Conservation (phyloP, 2,888 invertebrate species). For the Xanthostigma xanthostigma region DNA sequence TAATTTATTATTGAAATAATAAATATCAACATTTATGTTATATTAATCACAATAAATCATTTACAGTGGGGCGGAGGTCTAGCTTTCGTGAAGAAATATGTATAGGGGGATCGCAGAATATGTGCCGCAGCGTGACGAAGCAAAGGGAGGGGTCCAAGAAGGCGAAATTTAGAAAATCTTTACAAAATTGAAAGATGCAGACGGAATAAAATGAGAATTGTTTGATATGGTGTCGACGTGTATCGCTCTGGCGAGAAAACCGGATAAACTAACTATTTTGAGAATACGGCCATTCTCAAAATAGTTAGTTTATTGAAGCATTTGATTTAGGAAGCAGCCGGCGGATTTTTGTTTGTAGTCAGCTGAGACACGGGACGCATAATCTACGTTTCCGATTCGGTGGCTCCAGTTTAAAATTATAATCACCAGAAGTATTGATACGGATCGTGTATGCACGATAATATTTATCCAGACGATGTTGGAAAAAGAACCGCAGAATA, state of each 20-base stretch:
- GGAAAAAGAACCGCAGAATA: conserved; percentile 92
- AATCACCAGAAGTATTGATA: conserved; percentile 96
- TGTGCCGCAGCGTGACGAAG: too few relatives aligned
- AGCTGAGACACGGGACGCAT: conserved; percentile 95
- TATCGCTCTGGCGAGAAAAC: conserved; percentile 93
- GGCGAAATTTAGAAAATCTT: too few relatives aligned
- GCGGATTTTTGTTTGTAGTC: conserved; percentile 93
- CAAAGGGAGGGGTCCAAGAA: too few relatives aligned
- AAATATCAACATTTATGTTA: too few relatives aligned
- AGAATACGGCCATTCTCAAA: too few relatives aligned
- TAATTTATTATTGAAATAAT: too few relatives aligned
- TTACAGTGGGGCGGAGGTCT: too few relatives aligned
- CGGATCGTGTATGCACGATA: conserved; percentile 86
- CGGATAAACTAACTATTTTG: conserved; percentile 96
- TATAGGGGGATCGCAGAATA: too few relatives aligned
- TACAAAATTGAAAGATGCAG: conserved; percentile 97
- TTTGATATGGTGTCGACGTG: conserved; percentile 99
- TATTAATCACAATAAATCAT: too few relatives aligned
- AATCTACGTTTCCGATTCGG: conserved; percentile 97
- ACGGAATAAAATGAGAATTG: conserved; percentile 99
- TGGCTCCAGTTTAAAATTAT: conserved; percentile 95
- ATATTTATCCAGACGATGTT: conserved; percentile 95
- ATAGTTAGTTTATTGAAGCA: too few relatives aligned
- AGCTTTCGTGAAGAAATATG: too few relatives aligned
- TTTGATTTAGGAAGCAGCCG: conserved; percentile 95